Base-by-base conservation (phyloP, 2,797 vertebrate species). In the Selene dorsalis region DNA sequence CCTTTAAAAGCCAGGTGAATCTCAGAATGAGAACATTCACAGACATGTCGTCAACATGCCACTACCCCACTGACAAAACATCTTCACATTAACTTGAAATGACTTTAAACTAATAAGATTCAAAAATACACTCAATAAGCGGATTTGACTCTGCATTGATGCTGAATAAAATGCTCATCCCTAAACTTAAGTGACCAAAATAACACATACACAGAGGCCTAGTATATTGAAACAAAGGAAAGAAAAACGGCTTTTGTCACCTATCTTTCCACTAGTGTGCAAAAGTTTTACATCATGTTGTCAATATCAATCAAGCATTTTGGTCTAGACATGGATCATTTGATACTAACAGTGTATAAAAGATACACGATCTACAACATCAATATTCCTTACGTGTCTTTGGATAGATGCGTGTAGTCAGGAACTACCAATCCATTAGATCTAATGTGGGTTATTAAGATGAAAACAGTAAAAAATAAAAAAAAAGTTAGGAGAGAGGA, bases 381-480 rank as follows among this genome's bases (percentile, higher is more conserved):
- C 26, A 69, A 39, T 28, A 32, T 24, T 56, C 35, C 30, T 30
- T 56, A 2, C 28, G 69, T 86, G 84, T 68, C 26, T 80, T 69
- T 64, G 85, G 32, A 79, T 78, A 85, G 75, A 77, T 55, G 71
- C 24, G 32, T 75, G 62, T 56, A 61, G 66, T 66, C 59, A 74
- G 26, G 56, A 63, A 28, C 41, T 28, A 60, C 55, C 38, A 68
- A 45, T 79, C 69, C 73, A 86, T 87, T 87, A 77, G 12, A 75
- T 75, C 55, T 80, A 71, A 84, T 73, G 47, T 69, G 67, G 58
- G 60, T 69, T 84, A 77, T 88, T 88, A 86, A 84, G 62, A 84
- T 74, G 24, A 82, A 84, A 78, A 86, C 59, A 75, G 82, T 79
- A 82, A 72, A 73, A 57, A 39, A 45, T 2, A 45, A 45, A 45